These are phyloP conservation scores for Vanacampus margaritifer DNA, from an alignment of 2,113 vertebrate genomes.

Conservation along the genomic window DNA sequence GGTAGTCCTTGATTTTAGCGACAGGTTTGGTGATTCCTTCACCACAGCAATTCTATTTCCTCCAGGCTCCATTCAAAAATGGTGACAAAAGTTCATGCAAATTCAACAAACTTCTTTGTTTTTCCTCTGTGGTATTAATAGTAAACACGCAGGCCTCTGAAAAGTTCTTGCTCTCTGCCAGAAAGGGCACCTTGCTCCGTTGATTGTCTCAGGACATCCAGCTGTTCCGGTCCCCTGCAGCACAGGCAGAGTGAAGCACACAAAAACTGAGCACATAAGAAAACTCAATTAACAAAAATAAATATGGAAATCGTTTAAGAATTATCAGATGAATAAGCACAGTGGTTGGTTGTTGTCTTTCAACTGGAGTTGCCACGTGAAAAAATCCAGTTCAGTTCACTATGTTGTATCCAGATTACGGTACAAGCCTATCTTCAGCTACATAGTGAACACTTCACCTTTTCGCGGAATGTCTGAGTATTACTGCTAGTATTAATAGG, in stretches of 20 bases:
- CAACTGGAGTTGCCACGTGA: too few relatives aligned
- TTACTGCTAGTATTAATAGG: too few relatives aligned
- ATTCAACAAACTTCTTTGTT: neutral
- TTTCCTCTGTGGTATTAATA: neutral
- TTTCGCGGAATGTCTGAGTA: too few relatives aligned
- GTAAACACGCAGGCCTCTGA: neutral
- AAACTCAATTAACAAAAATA: neutral
- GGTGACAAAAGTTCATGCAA: neutral
- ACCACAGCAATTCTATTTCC: constrained; percentile 39
- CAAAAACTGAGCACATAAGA: neutral
- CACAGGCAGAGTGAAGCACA: constrained; percentile 1
- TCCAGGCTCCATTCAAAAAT: constrained; percentile 34
- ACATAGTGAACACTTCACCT: too few relatives aligned
- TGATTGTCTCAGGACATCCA: neutral
- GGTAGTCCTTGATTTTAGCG: constrained; percentile 51
- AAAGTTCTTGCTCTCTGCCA: neutral
- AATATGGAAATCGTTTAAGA: neutral
- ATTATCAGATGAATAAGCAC: neutral
- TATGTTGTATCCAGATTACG: too few relatives aligned
- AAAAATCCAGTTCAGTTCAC: too few relatives aligned
- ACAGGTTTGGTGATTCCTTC: constrained; percentile 60
- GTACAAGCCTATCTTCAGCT: too few relatives aligned
- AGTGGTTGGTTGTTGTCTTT: too few relatives aligned
- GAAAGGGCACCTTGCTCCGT: neutral
- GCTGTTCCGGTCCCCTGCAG: constrained; percentile 7